A percentile compares a stretch with the other conserved stretches of the same genome.
Evolutionary conservation across 2,797 vertebrate genomes (phyloP).

Genomic region (Paramormyrops hopkinsi): DNA sequence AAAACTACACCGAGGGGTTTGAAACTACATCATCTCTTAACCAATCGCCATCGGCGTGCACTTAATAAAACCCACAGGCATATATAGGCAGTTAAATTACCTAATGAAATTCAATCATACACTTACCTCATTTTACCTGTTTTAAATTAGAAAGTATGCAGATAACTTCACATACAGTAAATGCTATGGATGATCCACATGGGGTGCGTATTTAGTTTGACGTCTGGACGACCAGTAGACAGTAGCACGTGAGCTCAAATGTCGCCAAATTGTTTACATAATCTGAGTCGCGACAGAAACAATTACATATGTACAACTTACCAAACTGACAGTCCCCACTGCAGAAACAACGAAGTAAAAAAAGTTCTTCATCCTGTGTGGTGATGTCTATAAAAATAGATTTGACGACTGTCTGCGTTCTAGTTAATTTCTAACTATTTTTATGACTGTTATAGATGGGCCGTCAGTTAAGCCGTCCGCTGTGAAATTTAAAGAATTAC

Average conservation of each 20-base stretch:
- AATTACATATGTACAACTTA: conserved; percentile 6
- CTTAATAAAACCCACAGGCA: neutral
- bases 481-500: neutral
- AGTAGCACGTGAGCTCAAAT: conserved; percentile 5
- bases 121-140: neutral
- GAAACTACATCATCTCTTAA: neutral
- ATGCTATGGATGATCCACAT: neutral
- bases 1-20: neutral
- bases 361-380: neutral
- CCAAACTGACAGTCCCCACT: conserved; percentile 16
- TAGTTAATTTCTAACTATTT: neutral
- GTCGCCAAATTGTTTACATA: neutral
- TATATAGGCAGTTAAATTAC: neutral
- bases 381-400: neutral
- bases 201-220: neutral
- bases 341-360: neutral
- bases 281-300: neutral
- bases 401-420: neutral
- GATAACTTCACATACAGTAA: neutral
- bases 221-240: neutral
- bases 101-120: neutral
- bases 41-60: neutral
- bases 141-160: neutral
- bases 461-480: neutral
- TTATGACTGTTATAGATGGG: neutral